A percentile compares a stretch with the other conserved stretches of the same genome.
Conservation (phyloP, 2,888 invertebrate genomes). For the Meteorus colon region DNA sequence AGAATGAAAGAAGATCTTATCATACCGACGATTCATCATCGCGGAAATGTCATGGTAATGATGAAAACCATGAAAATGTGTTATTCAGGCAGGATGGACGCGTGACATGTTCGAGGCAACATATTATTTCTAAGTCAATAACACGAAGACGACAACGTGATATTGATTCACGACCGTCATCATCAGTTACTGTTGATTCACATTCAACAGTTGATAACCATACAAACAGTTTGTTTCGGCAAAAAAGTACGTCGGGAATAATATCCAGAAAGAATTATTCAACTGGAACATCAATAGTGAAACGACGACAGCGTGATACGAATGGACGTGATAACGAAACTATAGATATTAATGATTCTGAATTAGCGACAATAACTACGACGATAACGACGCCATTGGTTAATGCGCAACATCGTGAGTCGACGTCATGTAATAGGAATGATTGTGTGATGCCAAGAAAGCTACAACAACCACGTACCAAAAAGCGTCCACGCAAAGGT, state of each 20-base stretch:
- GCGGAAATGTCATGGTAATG: constrained; percentile 52
- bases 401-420: constrained; percentile 35
- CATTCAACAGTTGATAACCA: constrained; percentile 57
- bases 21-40: background rate
- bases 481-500: constrained; percentile 55
- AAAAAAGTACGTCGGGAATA: constrained; percentile 55
- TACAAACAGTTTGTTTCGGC: constrained; percentile 54
- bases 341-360: constrained; percentile 8
- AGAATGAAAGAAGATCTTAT: constrained; percentile 11
- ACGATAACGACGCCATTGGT: constrained; percentile 26
- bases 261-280: constrained; percentile 56
- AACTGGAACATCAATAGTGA: constrained; percentile 43
- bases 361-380: constrained; percentile 35
- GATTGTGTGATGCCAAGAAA: constrained; percentile 43
- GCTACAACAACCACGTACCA: constrained; percentile 50
- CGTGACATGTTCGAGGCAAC: constrained; percentile 49
- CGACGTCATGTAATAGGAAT: constrained; percentile 49
- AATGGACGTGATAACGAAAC: constrained; percentile 2
- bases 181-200: constrained; percentile 56
- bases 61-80: constrained; percentile 62
- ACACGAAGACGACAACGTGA: constrained; percentile 55
- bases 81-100: constrained; percentile 53
- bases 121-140: constrained; percentile 47
- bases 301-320: constrained; percentile 34
- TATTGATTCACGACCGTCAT: constrained; percentile 45